These are phyloP conservation scores for Troides helena DNA, from an alignment of 2,888 invertebrate genomes.

Conservation along the genomic window DNA sequence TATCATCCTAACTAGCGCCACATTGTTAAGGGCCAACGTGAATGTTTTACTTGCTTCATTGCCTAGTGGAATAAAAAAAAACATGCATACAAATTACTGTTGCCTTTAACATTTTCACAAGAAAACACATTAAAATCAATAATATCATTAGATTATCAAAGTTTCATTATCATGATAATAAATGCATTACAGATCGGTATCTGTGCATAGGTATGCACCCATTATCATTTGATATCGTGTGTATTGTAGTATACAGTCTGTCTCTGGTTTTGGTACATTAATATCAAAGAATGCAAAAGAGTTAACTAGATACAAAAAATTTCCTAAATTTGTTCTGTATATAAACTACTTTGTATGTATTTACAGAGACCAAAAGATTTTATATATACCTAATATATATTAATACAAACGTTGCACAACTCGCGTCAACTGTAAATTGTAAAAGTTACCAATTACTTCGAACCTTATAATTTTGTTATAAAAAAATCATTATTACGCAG, in stretches of 20 bases:
- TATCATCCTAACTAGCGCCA: no score
- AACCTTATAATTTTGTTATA: not conserved
- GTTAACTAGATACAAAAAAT: not conserved
- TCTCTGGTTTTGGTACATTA: no score
- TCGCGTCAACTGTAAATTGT: not conserved
- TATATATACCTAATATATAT: not conserved
- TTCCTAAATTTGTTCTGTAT: not conserved
- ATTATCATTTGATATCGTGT: not conserved
- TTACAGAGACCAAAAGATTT: not conserved
- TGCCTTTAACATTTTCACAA: not conserved
- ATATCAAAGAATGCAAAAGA: no score
- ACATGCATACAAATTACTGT: not conserved
- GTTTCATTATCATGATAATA: not conserved
- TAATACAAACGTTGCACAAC: not conserved
- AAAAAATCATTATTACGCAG: not conserved
- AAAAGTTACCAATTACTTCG: not conserved
- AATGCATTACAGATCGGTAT: not conserved
- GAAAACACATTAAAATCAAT: not conserved
- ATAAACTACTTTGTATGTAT: not conserved
- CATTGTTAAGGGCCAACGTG: no score
- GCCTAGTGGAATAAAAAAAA: no score
- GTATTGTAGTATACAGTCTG: not conserved
- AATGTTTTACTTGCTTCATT: no score
- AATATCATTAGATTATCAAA: not conserved
- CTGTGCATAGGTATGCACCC: not conserved